Conservation (phyloP, 64 coral and sea anemone genomes). For the Pocillopora verrucosa region DNA sequence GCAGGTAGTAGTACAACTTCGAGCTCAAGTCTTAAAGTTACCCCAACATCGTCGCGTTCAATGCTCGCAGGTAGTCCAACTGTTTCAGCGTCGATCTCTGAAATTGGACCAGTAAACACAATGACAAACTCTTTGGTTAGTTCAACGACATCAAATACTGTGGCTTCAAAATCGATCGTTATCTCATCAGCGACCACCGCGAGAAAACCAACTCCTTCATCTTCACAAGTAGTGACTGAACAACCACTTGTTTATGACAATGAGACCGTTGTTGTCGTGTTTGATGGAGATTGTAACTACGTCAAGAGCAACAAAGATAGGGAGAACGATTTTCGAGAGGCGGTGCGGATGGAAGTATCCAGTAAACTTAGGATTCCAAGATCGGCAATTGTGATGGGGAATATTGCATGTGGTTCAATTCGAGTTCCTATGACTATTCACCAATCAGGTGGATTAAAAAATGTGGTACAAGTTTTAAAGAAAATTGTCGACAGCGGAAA, state of each 20-base stretch:
- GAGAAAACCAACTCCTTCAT: not conserved
- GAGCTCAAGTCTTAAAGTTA: not conserved
- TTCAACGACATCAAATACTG: not conserved
- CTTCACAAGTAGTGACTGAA: constrained; percentile 10
- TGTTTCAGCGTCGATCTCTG: not conserved
- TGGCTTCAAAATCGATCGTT: not conserved
- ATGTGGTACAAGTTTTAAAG: constrained; percentile 26
- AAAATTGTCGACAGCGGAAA: constrained; percentile 16
- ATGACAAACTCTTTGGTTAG: not conserved
- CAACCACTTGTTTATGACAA: constrained; percentile 37
- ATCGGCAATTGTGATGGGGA: not conserved
- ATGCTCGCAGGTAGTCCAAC: not conserved
- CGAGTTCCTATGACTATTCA: constrained; percentile 52
- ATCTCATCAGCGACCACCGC: not conserved
- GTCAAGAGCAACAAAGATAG: not conserved
- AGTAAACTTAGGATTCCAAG: not conserved
- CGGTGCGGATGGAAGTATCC: not conserved
- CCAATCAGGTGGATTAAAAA: constrained; percentile 29
- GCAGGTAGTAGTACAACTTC: not conserved
- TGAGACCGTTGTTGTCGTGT: constrained; percentile 53
- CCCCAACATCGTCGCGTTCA: not conserved
- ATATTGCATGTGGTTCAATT: constrained; percentile 62
- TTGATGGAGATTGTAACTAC: constrained; percentile 56
- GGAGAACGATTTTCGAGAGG: constrained; percentile 16
- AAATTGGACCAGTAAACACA: not conserved